Evolutionary conservation across 2,797 vertebrate genomes (phyloP).

Genomic region (Sphaeramia orbicularis): DNA sequence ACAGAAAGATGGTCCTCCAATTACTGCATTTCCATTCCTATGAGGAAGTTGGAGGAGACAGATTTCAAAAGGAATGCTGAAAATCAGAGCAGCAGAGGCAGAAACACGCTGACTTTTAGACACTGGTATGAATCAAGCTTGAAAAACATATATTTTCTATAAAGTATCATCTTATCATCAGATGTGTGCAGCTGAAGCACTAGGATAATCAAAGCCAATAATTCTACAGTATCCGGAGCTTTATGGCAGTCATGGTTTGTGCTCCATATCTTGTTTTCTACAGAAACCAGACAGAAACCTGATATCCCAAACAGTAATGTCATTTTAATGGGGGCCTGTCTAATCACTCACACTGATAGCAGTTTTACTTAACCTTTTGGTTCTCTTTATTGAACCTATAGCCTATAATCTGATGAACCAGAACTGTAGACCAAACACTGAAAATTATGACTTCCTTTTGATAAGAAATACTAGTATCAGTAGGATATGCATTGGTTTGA

Average conservation of each 20-base stretch:
- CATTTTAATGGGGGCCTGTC: conserved; percentile 75
- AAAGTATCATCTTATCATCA: neutral
- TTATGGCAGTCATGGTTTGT: conserved; percentile 28
- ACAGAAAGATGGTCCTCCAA: neutral
- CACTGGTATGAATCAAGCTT: too few species aligned
- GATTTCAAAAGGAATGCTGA: too few species aligned
- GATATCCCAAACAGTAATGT: conserved; percentile 72
- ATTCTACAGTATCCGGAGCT: conserved; percentile 7
- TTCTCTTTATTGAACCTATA: neutral
- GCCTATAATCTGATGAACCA: conserved; percentile 15
- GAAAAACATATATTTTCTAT: too few species aligned
- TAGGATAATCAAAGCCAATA: conserved; percentile 7
- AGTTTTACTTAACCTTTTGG: conserved; percentile 26
- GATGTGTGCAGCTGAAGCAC: neutral
- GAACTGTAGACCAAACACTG: conserved; percentile 74
- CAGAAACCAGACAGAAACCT: conserved; percentile 71
- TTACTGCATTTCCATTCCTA: too few species aligned
- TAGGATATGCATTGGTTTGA: conserved; percentile 14
- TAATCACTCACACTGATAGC: conserved; percentile 47
- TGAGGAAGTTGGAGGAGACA: too few species aligned
- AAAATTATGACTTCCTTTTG: conserved; percentile 28
- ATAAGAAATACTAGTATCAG: conserved; percentile 56
- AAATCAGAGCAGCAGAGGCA: too few species aligned
- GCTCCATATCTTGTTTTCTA: conserved; percentile 58
- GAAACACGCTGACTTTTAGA: too few species aligned